phyloP scores from a whole-genome alignment of 2,113 vertebrate genomes.

The Cromileptes altivelis region DNA sequence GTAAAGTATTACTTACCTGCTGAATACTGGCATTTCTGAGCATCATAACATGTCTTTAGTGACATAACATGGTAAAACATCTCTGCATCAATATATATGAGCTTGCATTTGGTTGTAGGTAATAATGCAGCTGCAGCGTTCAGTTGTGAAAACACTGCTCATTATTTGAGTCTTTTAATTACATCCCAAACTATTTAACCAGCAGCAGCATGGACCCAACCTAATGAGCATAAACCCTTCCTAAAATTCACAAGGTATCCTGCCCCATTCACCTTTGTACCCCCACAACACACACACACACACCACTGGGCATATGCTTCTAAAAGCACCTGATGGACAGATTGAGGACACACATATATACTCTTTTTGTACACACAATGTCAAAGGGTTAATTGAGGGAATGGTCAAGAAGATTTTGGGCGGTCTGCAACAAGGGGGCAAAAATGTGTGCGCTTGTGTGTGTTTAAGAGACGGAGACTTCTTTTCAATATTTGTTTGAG shows the following conservation, averaged over 20 bases:
- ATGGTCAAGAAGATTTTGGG: slow-evolving; percentile 20
- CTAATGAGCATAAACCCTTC: neutral
- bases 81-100: too few relatives aligned
- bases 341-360: slow-evolving; percentile 21
- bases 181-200: neutral
- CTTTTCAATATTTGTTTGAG: neutral
- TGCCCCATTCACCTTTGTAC: neutral
- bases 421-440: neutral
- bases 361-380: neutral
- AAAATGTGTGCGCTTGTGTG: neutral
- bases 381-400: slow-evolving; percentile 26
- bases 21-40: too few relatives aligned
- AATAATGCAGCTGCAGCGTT: neutral
- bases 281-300: neutral
- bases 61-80: too few relatives aligned
- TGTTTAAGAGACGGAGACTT: neutral
- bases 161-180: neutral
- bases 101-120: neutral
- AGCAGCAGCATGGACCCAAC: neutral
- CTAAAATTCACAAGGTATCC: neutral
- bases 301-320: neutral
- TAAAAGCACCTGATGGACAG: slow-evolving; percentile 24
- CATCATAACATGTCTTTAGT: too few relatives aligned
- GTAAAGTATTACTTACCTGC: too few relatives aligned
- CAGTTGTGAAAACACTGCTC: neutral